Conservation (phyloP, 2,113 vertebrate genomes). For the Nematolebias whitei region DNA sequence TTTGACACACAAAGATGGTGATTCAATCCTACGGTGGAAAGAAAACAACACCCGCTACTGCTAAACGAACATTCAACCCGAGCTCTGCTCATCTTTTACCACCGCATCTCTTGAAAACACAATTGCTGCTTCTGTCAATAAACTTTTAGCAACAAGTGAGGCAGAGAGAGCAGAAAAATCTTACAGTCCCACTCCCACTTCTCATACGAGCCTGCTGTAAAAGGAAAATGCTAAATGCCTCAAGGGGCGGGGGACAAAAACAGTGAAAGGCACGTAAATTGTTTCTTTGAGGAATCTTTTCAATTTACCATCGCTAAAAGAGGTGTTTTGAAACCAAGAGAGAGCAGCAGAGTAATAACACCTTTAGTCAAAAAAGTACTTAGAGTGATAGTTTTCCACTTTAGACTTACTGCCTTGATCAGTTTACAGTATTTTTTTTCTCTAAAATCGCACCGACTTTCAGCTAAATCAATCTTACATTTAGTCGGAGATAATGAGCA, state of each 20-base stretch:
- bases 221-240: slow-evolving; percentile 35
- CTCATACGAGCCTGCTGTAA: slow-evolving; percentile 10
- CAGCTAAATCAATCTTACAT: slow-evolving; percentile 70
- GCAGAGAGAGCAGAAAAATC: slow-evolving; percentile 34
- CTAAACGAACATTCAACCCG: too few relatives aligned
- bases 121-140: slow-evolving; percentile 58
- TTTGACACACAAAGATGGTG: too few relatives aligned
- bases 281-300: slow-evolving; percentile 63
- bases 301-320: slow-evolving; percentile 44
- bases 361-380: slow-evolving; percentile 22
- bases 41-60: too few relatives aligned
- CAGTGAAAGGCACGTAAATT: slow-evolving; percentile 48
- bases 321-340: slow-evolving; percentile 46
- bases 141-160: slow-evolving; percentile 46
- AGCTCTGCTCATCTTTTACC: slow-evolving; percentile 36
- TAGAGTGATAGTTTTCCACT: neutral
- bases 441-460: slow-evolving; percentile 49
- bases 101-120: slow-evolving; percentile 52
- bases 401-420: slow-evolving; percentile 34
- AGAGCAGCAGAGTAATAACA: slow-evolving; percentile 38
- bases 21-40: too few relatives aligned
- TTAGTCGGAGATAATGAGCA: slow-evolving; percentile 70
- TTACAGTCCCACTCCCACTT: neutral
- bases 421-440: slow-evolving; percentile 33
- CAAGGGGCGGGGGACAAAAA: slow-evolving; percentile 8